Percentiles rank a stretch among this genome's conserved stretches.
Conservation (phyloP, 2,113 vertebrate genomes). For the Empidonax alnorum region DNA sequence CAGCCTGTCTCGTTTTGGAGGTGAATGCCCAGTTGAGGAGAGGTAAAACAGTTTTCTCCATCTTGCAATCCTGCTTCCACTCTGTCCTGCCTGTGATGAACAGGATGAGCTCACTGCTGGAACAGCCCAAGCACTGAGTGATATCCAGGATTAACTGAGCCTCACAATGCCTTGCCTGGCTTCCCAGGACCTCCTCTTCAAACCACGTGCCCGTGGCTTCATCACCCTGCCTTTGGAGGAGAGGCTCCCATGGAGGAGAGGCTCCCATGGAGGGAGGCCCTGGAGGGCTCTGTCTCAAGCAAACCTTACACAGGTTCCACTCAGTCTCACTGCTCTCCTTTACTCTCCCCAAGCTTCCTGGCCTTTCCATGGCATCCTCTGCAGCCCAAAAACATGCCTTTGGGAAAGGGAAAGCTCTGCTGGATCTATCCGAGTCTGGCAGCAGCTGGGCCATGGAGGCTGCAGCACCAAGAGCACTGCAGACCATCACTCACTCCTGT, state of each 20-base stretch:
- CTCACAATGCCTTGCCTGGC: fast-evolving
- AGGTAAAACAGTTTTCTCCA: background rate
- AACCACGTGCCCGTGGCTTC: fast-evolving
- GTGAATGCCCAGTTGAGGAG: background rate
- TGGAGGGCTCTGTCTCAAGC: fast-evolving
- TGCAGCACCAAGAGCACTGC: background rate
- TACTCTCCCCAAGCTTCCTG: background rate
- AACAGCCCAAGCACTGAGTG: fast-evolving
- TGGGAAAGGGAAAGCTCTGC: background rate
- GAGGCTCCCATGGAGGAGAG: no score
- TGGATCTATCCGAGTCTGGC: fast-evolving
- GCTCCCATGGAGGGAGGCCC: no score
- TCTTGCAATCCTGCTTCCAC: background rate
- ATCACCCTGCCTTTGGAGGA: background rate
- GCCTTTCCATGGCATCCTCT: background rate
- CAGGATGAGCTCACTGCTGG: background rate
- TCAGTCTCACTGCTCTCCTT: fast-evolving
- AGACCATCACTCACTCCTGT: fast-evolving
- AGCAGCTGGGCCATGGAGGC: background rate
- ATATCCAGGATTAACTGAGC: fast-evolving
- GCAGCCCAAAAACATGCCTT: background rate
- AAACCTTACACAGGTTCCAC: background rate
- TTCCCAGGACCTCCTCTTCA: background rate
- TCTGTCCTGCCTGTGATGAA: fast-evolving
- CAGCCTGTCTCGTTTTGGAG: background rate